Evolutionary conservation across 2,888 invertebrate genomes (phyloP).

Genomic region (Stenoptilia bipunctidactyla): DNA sequence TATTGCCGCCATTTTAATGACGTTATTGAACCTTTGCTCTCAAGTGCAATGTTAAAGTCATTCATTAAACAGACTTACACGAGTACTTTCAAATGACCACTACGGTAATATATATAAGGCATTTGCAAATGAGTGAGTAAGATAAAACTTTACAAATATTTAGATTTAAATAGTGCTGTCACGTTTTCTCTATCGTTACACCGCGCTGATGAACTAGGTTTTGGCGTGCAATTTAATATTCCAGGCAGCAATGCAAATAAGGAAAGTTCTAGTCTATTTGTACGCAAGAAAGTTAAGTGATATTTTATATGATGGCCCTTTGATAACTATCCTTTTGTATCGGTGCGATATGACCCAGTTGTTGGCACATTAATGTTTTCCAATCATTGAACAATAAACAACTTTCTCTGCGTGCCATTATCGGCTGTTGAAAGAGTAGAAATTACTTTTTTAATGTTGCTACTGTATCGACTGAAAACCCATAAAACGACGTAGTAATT

Average conservation of each 20-base stretch:
- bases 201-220: too few species aligned
- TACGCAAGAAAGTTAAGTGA: neutral
- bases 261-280: neutral
- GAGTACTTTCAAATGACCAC: conserved; percentile 26
- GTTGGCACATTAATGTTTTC: too few species aligned
- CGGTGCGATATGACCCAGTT: too few species aligned
- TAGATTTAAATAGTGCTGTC: neutral
- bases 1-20: conserved; percentile 9
- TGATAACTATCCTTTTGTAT: neutral
- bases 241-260: neutral
- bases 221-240: neutral
- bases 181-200: neutral
- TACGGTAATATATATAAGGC: conserved; percentile 14
- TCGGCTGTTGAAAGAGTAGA: too few species aligned
- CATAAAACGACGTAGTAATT: too few species aligned
- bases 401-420: too few species aligned
- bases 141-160: neutral
- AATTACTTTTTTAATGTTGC: too few species aligned
- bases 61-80: conserved; percentile 6
- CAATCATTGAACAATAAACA: too few species aligned
- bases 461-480: too few species aligned
- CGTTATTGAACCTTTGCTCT: conserved; percentile 20
- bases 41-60: conserved; percentile 21
- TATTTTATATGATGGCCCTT: conserved; percentile 1
- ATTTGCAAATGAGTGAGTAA: conserved; percentile 5